Evolutionary conservation across 2,113 vertebrate genomes (phyloP).

Genomic region (Tyto alba): DNA sequence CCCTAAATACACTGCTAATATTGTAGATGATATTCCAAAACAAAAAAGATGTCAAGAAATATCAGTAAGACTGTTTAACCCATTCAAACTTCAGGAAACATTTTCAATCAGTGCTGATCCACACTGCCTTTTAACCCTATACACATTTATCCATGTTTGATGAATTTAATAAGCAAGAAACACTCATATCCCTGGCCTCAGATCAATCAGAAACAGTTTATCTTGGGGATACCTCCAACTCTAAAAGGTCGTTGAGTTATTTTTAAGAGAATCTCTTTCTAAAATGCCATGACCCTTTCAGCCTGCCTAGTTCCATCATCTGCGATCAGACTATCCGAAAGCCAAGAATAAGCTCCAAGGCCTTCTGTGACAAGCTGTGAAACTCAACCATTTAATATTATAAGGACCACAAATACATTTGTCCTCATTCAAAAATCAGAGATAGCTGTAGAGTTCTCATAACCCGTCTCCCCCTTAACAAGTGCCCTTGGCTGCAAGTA

Average conservation of each 20-base stretch:
- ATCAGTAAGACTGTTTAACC: not conserved
- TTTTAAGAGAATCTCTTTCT: not conserved
- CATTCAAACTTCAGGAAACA: not conserved
- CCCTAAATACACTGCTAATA: not conserved
- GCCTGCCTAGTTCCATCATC: not conserved
- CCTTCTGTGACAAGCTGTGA: not conserved
- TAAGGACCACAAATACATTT: not conserved
- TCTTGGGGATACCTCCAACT: not conserved
- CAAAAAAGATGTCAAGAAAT: not conserved
- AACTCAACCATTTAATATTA: not conserved
- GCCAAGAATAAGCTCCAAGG: not conserved
- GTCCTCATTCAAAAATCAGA: not conserved
- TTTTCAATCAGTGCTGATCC: not conserved
- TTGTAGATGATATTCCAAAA: not conserved
- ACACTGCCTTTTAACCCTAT: not conserved
- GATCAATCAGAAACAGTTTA: not conserved
- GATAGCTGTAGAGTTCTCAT: not conserved
- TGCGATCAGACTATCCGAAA: not conserved
- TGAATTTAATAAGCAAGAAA: not conserved
- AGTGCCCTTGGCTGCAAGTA: not conserved
- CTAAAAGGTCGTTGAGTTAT: not conserved
- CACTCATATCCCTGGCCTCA: not conserved
- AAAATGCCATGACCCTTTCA: constrained; percentile 4
- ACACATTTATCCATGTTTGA: not conserved
- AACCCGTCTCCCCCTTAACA: not conserved